A percentile compares a stretch with the other conserved stretches of the same genome.
Evolutionary conservation across 2,797 vertebrate species (phyloP).

Genomic region (Parotocinclus haroldoi): DNA sequence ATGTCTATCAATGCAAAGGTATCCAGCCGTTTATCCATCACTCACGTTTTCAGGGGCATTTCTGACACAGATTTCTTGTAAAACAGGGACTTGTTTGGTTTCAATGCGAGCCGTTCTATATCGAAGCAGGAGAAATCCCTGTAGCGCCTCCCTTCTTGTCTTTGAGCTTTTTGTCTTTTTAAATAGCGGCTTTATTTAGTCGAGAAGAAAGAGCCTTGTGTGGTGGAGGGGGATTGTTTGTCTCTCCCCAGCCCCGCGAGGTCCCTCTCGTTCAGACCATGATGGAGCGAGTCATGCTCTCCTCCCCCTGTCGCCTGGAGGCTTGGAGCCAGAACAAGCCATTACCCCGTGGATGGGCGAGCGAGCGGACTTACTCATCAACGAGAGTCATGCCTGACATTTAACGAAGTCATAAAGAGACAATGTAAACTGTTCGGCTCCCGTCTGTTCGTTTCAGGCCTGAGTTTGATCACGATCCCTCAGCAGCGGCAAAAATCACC

Average conservation of each 20-base stretch:
- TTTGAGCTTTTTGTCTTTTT: no score
- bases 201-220: conserved; percentile 16
- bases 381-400: conserved; percentile 57
- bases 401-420: conserved; percentile 54
- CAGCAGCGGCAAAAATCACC: no score
- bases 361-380: conserved; percentile 38
- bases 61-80: no score
- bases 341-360: conserved; percentile 45
- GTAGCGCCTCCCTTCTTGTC: no score
- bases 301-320: conserved; percentile 66
- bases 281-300: conserved; percentile 62
- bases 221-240: conserved; percentile 14
- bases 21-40: no score
- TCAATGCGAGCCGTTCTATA: no score
- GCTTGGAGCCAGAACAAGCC: conserved; percentile 63
- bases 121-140: no score
- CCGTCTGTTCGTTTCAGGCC: conserved; percentile 12
- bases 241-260: conserved; percentile 58
- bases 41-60: no score
- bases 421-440: conserved; percentile 28
- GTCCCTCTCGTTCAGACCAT: conserved; percentile 63
- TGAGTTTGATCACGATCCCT: background rate
- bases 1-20: no score
- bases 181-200: background rate
- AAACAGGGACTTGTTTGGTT: no score